phyloP scores from a whole-genome alignment of 1,140 invertebrate species.

The Asobara japonica region DNA sequence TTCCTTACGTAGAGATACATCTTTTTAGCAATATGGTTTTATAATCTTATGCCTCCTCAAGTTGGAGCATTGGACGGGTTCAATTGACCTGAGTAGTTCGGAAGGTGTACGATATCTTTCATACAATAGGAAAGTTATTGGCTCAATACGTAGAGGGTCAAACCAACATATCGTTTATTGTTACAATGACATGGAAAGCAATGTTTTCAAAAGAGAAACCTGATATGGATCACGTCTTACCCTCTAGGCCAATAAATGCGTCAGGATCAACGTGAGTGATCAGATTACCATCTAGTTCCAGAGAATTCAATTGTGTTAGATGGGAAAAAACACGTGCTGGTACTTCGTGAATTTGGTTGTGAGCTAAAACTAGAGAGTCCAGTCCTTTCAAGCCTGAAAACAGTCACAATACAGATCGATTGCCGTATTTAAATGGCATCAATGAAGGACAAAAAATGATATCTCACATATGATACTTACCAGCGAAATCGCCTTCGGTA shows the following conservation, averaged over 20 bases:
- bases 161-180: no score
- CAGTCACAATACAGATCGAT: not conserved
- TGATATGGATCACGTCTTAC: conserved; percentile 64
- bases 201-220: not conserved
- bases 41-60: no score
- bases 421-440: no score
- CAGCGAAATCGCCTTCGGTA: conserved; percentile 83
- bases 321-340: conserved; percentile 83
- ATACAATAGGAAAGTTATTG: no score
- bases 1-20: no score
- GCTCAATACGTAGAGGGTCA: no score
- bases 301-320: conserved; percentile 80
- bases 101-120: no score
- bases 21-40: no score
- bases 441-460: no score
- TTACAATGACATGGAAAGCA: no score
- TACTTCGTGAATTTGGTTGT: conserved; percentile 82
- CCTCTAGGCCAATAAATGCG: conserved; percentile 86
- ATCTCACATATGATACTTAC: conserved; percentile 69
- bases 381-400: conserved; percentile 78
- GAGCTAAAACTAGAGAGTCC: conserved; percentile 83
- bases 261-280: conserved; percentile 83
- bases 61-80: no score
- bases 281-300: conserved; percentile 87
- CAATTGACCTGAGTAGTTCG: no score